A percentile compares a stretch with the other conserved stretches of the same genome.
Evolutionary conservation across 2,888 invertebrate species (phyloP).

Genomic region (Cheilosia scutellata): DNA sequence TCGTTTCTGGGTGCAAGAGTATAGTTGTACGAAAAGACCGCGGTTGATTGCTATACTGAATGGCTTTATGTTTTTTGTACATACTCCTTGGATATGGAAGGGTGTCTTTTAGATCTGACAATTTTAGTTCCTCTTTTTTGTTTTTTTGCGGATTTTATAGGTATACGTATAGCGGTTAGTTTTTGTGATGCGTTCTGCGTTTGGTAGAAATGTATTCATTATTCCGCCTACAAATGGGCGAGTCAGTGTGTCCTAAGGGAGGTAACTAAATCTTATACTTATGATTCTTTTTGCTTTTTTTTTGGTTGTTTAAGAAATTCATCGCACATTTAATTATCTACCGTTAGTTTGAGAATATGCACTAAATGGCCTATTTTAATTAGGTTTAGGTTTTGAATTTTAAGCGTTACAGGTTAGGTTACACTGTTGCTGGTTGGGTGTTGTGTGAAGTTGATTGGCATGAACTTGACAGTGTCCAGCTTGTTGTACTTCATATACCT

Average conservation of each 20-base stretch:
- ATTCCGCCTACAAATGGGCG: conserved; percentile 67
- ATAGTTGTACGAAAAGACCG: conserved; percentile 25
- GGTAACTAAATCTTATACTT: conserved; percentile 41
- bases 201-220: conserved; percentile 51
- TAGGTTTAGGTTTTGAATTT: too few relatives aligned
- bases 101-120: conserved; percentile 56
- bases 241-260: conserved; percentile 44
- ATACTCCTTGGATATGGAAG: conserved; percentile 32
- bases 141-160: conserved; percentile 39
- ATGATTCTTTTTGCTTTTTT: conserved; percentile 5
- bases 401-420: too few relatives aligned
- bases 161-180: conserved; percentile 19
- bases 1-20: conserved; percentile 27
- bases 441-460: too few relatives aligned
- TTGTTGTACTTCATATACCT: too few relatives aligned
- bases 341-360: neutral
- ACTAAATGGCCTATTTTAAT: too few relatives aligned
- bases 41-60: conserved; percentile 53
- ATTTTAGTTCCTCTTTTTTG: conserved; percentile 36
- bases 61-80: conserved; percentile 37
- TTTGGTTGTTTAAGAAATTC: conserved; percentile 24
- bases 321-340: neutral
- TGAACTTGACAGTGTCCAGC: too few relatives aligned
- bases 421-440: too few relatives aligned
- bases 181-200: conserved; percentile 48